Percentiles rank a stretch among this genome's conserved stretches.
phyloP scores from a whole-genome alignment of 37 sponge, comb jelly and placozoan species.

The Mnemiopsis leidyi region DNA sequence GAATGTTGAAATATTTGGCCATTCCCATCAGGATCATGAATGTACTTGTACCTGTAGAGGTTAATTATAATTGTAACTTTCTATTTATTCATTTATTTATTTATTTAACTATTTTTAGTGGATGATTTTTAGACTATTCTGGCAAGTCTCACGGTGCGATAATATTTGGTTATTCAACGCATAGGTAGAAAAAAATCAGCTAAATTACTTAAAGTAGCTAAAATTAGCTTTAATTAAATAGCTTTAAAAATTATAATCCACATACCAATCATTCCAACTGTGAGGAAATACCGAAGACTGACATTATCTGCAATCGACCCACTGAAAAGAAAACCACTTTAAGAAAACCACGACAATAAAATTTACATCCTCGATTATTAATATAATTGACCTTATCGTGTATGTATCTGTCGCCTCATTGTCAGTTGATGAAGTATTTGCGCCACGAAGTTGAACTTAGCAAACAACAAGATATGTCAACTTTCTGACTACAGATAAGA shows the following conservation, averaged over 20 bases:
- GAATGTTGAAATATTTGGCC: slow-evolving; percentile 79
- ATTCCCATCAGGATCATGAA: slow-evolving; percentile 72
- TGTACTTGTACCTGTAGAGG: slow-evolving; percentile 1
- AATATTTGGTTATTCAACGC: no score
- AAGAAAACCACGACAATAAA: neutral
- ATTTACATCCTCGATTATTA: neutral
- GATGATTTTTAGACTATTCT: no score
- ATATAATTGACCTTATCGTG: neutral
- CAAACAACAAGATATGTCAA: neutral
- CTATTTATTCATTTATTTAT: no score
- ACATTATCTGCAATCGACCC: slow-evolving; percentile 82
- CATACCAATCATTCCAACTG: slow-evolving; percentile 81
- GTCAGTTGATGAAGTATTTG: no score
- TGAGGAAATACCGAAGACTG: slow-evolving; percentile 83
- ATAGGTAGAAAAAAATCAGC: no score
- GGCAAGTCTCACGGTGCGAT: no score
- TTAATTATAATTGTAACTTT: neutral
- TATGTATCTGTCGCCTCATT: no score
- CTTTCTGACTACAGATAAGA: no score
- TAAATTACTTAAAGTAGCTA: no score
- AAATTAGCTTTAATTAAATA: no score
- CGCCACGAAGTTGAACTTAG: neutral
- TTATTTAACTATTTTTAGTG: no score
- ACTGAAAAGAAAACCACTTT: slow-evolving; percentile 67
- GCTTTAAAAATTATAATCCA: no score